Conservation (phyloP, 2,113 vertebrate genomes). For the Pedetes capensis region DNA sequence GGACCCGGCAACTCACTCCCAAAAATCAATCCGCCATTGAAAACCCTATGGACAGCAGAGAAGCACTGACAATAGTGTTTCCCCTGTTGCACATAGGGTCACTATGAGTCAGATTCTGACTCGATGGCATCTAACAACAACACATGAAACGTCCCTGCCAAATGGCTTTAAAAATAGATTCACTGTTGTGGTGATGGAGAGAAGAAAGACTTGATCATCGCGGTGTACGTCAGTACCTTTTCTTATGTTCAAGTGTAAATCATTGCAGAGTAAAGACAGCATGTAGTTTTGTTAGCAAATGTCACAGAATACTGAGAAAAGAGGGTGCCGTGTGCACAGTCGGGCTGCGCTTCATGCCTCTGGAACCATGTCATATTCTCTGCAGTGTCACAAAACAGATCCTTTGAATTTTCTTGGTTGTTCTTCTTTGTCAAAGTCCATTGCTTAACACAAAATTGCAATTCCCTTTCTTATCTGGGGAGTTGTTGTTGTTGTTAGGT, state of each 20-base stretch:
- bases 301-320: accelerated
- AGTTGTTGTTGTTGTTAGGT: no score
- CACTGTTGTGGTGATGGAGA: neutral
- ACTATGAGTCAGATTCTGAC: no score
- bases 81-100: no score
- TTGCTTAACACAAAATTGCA: neutral
- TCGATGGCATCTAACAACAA: no score
- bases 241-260: neutral
- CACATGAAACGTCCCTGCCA: no score
- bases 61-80: no score
- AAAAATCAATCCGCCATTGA: no score
- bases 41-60: no score
- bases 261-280: neutral
- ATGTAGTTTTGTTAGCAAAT: accelerated
- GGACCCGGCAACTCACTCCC: no score
- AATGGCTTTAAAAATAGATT: neutral
- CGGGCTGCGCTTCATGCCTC: accelerated
- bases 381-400: accelerated
- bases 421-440: neutral
- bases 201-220: neutral
- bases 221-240: neutral
- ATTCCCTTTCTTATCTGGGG: neutral
- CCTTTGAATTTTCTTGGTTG: neutral
- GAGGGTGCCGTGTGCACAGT: neutral
- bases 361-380: accelerated